Conservation (phyloP, 2,113 vertebrate genomes). For the Onychorhynchus coronatus region DNA sequence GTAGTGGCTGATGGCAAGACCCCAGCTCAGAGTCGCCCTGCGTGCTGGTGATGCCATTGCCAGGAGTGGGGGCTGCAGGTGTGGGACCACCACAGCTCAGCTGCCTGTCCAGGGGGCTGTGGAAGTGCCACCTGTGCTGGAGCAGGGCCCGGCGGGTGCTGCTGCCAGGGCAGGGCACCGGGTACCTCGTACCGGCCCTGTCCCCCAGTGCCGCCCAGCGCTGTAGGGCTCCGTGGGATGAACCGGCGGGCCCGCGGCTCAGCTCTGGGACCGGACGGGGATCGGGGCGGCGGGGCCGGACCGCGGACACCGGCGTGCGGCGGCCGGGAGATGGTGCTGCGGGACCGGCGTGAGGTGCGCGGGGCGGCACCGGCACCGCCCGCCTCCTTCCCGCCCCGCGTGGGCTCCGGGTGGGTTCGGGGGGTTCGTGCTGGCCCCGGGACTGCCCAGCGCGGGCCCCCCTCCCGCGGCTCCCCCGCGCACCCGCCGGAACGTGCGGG, state of each 20-base stretch:
- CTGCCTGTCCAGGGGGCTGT: background rate
- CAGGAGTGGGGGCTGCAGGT: background rate
- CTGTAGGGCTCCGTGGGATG: background rate
- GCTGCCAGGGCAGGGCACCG: background rate
- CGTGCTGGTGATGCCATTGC: background rate
- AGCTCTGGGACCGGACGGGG: background rate
- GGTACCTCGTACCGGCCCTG: too few relatives aligned
- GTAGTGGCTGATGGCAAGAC: fast-evolving
- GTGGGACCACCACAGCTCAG: background rate
- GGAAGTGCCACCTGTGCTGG: background rate
- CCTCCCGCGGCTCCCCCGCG: background rate
- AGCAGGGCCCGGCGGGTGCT: background rate
- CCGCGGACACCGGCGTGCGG: background rate
- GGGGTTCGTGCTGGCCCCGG: background rate
- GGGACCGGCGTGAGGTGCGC: background rate
- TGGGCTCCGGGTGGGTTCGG: background rate
- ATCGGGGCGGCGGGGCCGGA: background rate
- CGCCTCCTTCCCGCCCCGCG: background rate
- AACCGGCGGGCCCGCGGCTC: background rate
- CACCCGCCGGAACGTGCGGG: background rate
- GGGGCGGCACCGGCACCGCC: background rate
- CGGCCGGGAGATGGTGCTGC: constrained; percentile 36
- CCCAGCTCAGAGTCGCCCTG: background rate
- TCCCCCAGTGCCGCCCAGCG: background rate
- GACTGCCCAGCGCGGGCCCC: background rate